A percentile compares a stretch with the other conserved stretches of the same genome.
Conservation (phyloP, 2,888 invertebrate species). For the Pemphredon lugubris region DNA sequence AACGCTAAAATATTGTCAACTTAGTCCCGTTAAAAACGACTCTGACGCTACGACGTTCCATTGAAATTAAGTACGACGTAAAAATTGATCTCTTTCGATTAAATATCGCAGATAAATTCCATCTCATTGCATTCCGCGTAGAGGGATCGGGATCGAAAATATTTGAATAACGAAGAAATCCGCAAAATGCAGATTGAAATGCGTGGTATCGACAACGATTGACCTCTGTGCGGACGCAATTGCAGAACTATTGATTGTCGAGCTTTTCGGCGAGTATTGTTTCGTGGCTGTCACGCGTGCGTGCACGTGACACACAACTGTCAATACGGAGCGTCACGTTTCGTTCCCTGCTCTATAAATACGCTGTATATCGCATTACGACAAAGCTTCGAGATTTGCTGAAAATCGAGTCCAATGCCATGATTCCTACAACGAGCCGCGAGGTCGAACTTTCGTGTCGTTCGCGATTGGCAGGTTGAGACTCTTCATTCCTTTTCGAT, state of each 20-base stretch:
- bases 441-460: background rate
- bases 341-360: slow-evolving; percentile 41
- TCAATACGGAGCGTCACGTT: slow-evolving; percentile 58
- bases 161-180: too few relatives aligned
- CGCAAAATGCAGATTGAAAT: too few relatives aligned
- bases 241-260: slow-evolving; percentile 45
- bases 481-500: background rate
- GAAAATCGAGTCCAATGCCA: slow-evolving; percentile 23
- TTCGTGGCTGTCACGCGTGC: slow-evolving; percentile 55
- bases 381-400: background rate
- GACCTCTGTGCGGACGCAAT: background rate
- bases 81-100: too few relatives aligned
- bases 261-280: slow-evolving; percentile 45
- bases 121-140: too few relatives aligned
- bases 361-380: slow-evolving; percentile 40
- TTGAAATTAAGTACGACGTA: too few relatives aligned
- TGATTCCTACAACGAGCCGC: slow-evolving; percentile 5
- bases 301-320: slow-evolving; percentile 57
- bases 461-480: background rate
- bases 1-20: too few relatives aligned
- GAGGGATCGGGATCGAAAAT: too few relatives aligned
- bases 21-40: too few relatives aligned
- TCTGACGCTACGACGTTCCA: too few relatives aligned
- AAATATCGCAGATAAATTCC: too few relatives aligned
- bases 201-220: slow-evolving; percentile 22